Conservation (phyloP, 2,888 invertebrate species). For the Dicyrtoma fusca region DNA sequence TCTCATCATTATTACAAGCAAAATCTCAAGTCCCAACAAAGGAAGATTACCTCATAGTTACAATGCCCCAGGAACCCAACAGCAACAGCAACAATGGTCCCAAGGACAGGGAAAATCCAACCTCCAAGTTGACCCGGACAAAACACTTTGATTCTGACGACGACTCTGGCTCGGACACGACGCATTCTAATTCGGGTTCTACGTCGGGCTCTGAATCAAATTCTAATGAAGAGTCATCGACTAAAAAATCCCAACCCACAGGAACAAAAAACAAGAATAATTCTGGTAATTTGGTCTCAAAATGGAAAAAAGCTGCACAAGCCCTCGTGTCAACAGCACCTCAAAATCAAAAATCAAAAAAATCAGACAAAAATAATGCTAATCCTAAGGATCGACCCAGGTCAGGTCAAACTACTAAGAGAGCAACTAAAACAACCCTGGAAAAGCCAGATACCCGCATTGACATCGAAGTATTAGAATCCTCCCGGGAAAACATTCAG, state of each 20-base stretch:
- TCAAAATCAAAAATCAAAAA: background rate
- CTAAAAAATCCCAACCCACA: too few relatives aligned
- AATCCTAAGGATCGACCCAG: background rate
- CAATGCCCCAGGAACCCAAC: background rate
- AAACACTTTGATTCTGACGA: too few relatives aligned
- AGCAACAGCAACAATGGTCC: background rate
- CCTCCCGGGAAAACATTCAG: background rate
- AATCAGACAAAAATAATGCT: background rate
- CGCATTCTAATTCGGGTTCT: too few relatives aligned
- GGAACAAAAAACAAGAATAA: too few relatives aligned
- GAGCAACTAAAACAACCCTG: background rate
- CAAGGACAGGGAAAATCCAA: too few relatives aligned
- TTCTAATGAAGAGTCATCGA: too few relatives aligned
- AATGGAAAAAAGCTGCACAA: constrained; percentile 21
- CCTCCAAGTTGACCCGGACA: too few relatives aligned
- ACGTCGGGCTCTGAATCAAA: too few relatives aligned
- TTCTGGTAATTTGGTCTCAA: background rate
- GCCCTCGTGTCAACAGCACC: constrained; percentile 9
- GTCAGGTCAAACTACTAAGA: too few relatives aligned
- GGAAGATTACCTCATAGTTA: constrained; percentile 16
- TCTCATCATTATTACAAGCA: too few relatives aligned
- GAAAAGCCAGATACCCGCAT: constrained; percentile 26
- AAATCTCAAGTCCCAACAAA: background rate
- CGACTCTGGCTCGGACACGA: too few relatives aligned
- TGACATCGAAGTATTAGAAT: constrained; percentile 18